Evolutionary conservation across 2,797 vertebrate genomes (phyloP), one percentile per base, ranked within the genome.

Genomic region (Brachymystax lenok): DNA sequence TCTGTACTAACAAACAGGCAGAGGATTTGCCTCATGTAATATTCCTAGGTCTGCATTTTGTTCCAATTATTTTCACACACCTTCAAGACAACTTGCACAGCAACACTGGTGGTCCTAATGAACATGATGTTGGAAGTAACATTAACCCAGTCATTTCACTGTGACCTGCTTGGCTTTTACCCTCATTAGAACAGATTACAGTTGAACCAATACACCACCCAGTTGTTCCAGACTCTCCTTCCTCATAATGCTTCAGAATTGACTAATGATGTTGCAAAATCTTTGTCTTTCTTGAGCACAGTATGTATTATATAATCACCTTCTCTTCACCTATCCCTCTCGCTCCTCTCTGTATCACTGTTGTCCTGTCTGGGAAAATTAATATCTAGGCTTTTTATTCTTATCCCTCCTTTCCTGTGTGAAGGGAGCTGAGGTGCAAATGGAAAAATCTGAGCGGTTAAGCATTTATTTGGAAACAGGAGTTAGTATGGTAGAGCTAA

Each of bases 361-460:
- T 63, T 8, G 10, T 63, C 59, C 59, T 24, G 7, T 24, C 59
- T 63, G 8, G 3, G 59, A 63, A 24, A 63, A 63, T 63, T 19
- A 6, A 8, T 24, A 63, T 24, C 21, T 12, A 27, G 21, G 8
- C 59, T 27, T 63, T 27, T 27, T 63, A 13, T 63, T 24, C 59
- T 63, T 46, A 12, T 46, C 40, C 12, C 8, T 24, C 27, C 19
- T 21, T 1, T 40, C n/a, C n/a, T 14, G 40, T 70, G 35, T 70
- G 5, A 13, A 51, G 69, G 46, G 59, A 59, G 19, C 56, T 61
- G 56, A 71, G 46, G 69, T 50, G n/a, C 24, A 24, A 27, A 50
- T 50, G 69, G 69, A 71, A 27, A 24, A 71, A 50, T 40, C 35
- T 40, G 68, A 40, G 19, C 3, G 68, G n/a, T 70, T 70, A 17